Conservation (phyloP, 2,888 invertebrate genomes). For the Diarsia brunnea region DNA sequence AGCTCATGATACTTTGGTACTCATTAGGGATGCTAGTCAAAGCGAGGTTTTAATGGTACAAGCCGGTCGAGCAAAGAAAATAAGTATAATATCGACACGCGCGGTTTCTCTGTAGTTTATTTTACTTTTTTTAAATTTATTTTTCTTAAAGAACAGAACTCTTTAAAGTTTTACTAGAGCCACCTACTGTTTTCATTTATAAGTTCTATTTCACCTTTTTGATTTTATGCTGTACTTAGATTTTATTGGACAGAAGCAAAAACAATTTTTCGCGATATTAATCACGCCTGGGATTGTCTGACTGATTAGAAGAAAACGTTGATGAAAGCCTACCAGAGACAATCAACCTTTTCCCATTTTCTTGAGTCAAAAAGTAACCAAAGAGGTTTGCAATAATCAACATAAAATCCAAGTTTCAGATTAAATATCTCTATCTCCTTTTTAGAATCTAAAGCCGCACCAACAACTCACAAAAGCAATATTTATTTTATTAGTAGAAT, state of each 20-base stretch:
- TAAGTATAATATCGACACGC: neutral
- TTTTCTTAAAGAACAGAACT: too few species aligned
- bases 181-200: slow-evolving; percentile 24
- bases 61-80: slow-evolving; percentile 31
- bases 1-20: slow-evolving; percentile 58
- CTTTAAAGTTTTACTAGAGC: neutral
- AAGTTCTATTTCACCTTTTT: slow-evolving; percentile 1
- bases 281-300: neutral
- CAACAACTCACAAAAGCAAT: neutral
- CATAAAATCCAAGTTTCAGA: neutral
- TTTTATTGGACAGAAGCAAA: neutral
- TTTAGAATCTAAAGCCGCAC: neutral
- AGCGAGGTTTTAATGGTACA: slow-evolving; percentile 30
- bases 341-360: neutral
- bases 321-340: neutral
- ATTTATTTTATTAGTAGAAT: slow-evolving; percentile 40
- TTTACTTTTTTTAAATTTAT: too few species aligned
- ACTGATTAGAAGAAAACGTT: neutral
- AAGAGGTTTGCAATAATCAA: too few species aligned
- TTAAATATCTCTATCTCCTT: neutral
- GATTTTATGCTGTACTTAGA: neutral
- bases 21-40: slow-evolving; percentile 62
- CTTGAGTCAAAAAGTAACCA: neutral
- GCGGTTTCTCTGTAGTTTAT: neutral
- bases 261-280: neutral